phyloP scores from a whole-genome alignment of 2,113 vertebrate genomes.

The Seriola quinqueradiata region DNA sequence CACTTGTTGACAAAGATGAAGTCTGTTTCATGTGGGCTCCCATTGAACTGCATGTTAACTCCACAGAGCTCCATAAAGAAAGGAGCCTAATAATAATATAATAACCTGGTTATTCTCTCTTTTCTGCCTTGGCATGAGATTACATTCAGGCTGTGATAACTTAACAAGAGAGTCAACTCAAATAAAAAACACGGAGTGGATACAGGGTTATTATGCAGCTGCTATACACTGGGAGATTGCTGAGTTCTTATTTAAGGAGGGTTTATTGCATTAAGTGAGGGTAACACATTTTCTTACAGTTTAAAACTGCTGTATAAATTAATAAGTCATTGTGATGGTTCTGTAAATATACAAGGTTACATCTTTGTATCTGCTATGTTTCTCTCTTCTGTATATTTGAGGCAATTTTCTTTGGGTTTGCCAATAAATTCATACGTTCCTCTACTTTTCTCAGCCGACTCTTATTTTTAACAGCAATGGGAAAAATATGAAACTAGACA shows the following conservation, averaged over 20 bases:
- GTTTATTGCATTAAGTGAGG: slow-evolving; percentile 60
- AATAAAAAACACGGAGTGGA: slow-evolving; percentile 5
- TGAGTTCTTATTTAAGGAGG: slow-evolving; percentile 51
- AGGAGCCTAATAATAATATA: neutral
- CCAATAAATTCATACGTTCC: slow-evolving; percentile 81
- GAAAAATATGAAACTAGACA: neutral
- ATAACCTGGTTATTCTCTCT: slow-evolving; percentile 7
- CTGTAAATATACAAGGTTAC: slow-evolving; percentile 79
- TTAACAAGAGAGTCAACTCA: slow-evolving; percentile 9
- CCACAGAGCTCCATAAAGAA: slow-evolving; percentile 16
- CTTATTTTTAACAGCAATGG: neutral
- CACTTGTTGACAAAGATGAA: slow-evolving; percentile 42
- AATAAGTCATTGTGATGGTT: slow-evolving; percentile 65
- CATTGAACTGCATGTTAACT: slow-evolving; percentile 52
- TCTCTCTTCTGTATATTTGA: slow-evolving; percentile 81
- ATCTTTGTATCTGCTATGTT: slow-evolving; percentile 76
- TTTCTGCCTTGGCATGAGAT: neutral
- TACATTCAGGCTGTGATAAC: slow-evolving; percentile 6
- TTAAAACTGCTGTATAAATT: slow-evolving; percentile 73
- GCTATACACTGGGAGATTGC: slow-evolving; percentile 54
- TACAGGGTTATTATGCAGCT: slow-evolving; percentile 56
- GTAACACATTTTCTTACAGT: slow-evolving; percentile 59
- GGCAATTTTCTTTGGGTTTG: slow-evolving; percentile 73
- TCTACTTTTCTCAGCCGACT: slow-evolving; percentile 24
- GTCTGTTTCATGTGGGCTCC: slow-evolving; percentile 30